Percentiles rank a stretch among this genome's conserved stretches.
phyloP scores from a whole-genome alignment of 2,888 invertebrate genomes.

The Ypsolopha scabrella region DNA sequence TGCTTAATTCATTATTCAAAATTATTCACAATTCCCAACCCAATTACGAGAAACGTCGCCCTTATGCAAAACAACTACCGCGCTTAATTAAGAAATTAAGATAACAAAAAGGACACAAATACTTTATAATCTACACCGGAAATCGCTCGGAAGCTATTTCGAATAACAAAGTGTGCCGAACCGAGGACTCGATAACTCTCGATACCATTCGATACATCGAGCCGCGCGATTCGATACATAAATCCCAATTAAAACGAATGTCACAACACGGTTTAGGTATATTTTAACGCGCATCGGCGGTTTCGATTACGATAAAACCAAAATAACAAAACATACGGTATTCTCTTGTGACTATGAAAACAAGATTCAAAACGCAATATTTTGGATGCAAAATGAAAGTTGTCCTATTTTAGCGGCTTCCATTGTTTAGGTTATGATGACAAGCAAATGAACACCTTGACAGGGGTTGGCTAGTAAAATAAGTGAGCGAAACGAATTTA shows the following conservation, averaged over 20 bases:
- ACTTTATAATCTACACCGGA: constrained; percentile 18
- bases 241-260: constrained; percentile 59
- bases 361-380: too few relatives aligned
- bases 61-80: constrained; percentile 20
- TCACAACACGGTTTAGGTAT: constrained; percentile 36
- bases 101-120: constrained; percentile 47
- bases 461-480: too few relatives aligned
- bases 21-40: constrained; percentile 16
- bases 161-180: constrained; percentile 6
- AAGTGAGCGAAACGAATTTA: constrained; percentile 12
- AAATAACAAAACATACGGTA: too few relatives aligned
- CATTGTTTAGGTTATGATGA: too few relatives aligned
- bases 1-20: constrained; percentile 8
- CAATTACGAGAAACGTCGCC: constrained; percentile 25
- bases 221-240: constrained; percentile 41
- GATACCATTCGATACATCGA: too few relatives aligned
- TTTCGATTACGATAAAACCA: not conserved
- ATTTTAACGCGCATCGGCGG: constrained; percentile 30
- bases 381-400: too few relatives aligned
- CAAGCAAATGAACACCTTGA: too few relatives aligned
- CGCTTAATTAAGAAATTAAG: constrained; percentile 60
- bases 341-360: too few relatives aligned
- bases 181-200: too few relatives aligned
- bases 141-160: not conserved
- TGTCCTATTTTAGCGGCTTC: too few relatives aligned